Percentiles rank a stretch among this genome's conserved stretches.
These are phyloP conservation scores for Phylloscopus trochilus DNA, from an alignment of 2,113 vertebrate species.

Conservation along the genomic window DNA sequence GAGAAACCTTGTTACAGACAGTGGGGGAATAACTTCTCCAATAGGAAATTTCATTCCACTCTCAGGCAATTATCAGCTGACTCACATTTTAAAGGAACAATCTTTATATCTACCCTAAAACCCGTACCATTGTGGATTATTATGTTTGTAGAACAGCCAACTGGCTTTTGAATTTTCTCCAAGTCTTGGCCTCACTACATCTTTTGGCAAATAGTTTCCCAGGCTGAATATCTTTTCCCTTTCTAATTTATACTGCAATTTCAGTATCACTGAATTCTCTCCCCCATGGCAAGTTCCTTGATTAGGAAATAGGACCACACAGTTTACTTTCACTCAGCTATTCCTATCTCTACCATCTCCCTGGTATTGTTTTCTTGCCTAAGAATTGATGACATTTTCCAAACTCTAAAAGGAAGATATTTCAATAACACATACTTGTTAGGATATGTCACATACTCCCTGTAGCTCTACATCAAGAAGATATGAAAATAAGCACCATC, in stretches of 20 bases:
- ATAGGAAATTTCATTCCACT: background rate
- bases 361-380: background rate
- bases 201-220: background rate
- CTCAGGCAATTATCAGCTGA: background rate
- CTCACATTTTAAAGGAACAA: background rate
- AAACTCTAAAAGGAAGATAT: background rate
- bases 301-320: slow-evolving; percentile 23
- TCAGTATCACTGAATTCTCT: background rate
- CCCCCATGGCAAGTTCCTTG: background rate
- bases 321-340: background rate
- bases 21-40: background rate
- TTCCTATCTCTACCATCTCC: background rate
- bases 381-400: background rate
- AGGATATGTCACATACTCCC: background rate
- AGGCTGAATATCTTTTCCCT: background rate
- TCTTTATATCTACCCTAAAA: background rate
- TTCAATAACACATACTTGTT: background rate
- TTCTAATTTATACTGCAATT: background rate
- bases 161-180: background rate
- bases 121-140: background rate
- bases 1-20: background rate
- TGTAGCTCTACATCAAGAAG: background rate
- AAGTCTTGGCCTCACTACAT: background rate
- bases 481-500: background rate
- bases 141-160: background rate